Evolutionary conservation across 2,797 vertebrate species (phyloP).

Genomic region (Platalea minor): DNA sequence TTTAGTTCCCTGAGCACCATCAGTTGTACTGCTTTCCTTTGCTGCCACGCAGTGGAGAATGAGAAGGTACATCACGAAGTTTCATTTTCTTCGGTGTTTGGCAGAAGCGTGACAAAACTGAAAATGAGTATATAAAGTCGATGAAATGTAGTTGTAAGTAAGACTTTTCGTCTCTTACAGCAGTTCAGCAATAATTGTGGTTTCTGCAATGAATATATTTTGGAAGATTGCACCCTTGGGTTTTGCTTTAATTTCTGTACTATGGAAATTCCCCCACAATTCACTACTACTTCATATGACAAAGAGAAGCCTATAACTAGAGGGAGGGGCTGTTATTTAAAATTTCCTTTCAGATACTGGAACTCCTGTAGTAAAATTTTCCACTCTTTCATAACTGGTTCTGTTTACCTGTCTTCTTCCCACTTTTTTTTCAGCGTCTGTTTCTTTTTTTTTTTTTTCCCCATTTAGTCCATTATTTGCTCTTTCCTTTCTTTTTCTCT

Average conservation of each 20-base stretch:
- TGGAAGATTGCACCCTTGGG: not conserved
- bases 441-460: not conserved
- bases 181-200: not conserved
- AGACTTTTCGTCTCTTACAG: not conserved
- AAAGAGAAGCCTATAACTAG: not conserved
- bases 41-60: slow-evolving; percentile 57
- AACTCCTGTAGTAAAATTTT: not conserved
- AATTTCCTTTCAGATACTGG: not conserved
- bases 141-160: not conserved
- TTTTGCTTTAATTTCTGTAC: not conserved
- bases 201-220: not conserved
- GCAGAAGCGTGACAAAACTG: not conserved
- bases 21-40: slow-evolving; percentile 26
- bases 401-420: not conserved
- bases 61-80: not conserved
- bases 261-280: not conserved
- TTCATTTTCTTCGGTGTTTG: not conserved
- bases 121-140: not conserved
- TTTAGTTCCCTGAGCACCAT: not conserved
- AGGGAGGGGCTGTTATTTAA: not conserved
- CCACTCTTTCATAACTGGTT: not conserved
- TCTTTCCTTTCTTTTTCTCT: not conserved
- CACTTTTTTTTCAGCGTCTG: not conserved
- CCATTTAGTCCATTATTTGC: not conserved
- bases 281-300: not conserved